Percentiles rank a stretch among this genome's conserved stretches.
Evolutionary conservation across 2,797 vertebrate genomes (phyloP).

Genomic region (Hoplostethus mediterraneus): DNA sequence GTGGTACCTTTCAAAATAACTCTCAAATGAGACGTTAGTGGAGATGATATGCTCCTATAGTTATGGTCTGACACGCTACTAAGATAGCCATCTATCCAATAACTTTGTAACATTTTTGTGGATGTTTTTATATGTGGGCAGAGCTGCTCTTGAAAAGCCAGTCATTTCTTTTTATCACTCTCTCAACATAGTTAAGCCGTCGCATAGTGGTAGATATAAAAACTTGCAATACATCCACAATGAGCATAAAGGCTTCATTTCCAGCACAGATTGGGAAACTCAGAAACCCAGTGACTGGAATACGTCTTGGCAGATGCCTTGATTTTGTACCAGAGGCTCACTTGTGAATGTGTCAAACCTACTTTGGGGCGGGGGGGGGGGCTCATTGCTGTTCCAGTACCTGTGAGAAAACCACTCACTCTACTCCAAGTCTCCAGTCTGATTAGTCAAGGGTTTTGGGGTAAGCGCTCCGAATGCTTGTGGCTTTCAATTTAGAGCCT

Average conservation of each 20-base stretch:
- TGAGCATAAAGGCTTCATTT: conserved; percentile 53
- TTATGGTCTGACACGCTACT: conserved; percentile 50
- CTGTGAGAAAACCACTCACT: conserved; percentile 67
- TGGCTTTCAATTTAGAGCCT: conserved; percentile 76
- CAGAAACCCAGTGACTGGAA: conserved; percentile 53
- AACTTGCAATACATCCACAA: conserved; percentile 61
- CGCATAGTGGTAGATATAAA: conserved; percentile 59
- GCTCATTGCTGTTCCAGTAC: conserved; percentile 53
- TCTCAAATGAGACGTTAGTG: conserved; percentile 15
- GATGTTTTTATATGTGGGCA: conserved; percentile 60
- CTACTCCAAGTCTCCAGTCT: conserved; percentile 62
- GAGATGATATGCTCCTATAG: conserved; percentile 35
- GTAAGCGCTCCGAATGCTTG: conserved; percentile 66
- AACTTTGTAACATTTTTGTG: conserved; percentile 68
- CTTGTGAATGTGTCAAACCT: conserved; percentile 54
- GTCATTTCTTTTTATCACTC: conserved; percentile 61
- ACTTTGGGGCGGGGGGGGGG: conserved; percentile 26
- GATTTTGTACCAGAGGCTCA: conserved; percentile 47
- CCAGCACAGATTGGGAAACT: conserved; percentile 44
- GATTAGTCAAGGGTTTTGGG: conserved; percentile 73
- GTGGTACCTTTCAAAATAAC: conserved; percentile 24
- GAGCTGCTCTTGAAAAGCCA: conserved; percentile 60
- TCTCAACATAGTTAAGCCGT: conserved; percentile 58
- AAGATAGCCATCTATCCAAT: conserved; percentile 39
- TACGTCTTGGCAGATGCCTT: conserved; percentile 68